Percentiles rank a stretch among this genome's conserved stretches.
Conservation (phyloP, 1,140 invertebrate species). For the Aphaenogaster ashmeadi region DNA sequence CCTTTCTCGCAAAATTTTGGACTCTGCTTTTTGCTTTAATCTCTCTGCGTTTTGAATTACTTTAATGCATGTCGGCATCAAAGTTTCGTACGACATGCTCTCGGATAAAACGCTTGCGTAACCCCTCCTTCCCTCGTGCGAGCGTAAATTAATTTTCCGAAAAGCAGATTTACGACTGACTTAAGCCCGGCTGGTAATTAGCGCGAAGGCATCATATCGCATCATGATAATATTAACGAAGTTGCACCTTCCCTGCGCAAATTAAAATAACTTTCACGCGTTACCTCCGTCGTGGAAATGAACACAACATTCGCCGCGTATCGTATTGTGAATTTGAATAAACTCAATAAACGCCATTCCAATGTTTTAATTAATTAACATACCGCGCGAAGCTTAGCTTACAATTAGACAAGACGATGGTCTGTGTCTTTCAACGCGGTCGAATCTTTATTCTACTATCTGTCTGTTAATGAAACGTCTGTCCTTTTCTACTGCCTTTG, state of each 20-base stretch:
- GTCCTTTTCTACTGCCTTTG: background rate
- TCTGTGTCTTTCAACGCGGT: background rate
- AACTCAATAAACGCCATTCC: constrained; percentile 1
- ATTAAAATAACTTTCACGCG: constrained; percentile 31
- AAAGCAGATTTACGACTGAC: constrained; percentile 63
- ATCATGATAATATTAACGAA: constrained; percentile 34
- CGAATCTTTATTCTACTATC: background rate
- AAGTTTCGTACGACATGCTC: background rate
- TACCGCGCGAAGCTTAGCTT: background rate
- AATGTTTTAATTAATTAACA: constrained; percentile 30
- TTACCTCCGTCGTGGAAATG: background rate
- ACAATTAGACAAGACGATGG: background rate
- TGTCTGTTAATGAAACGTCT: background rate
- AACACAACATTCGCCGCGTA: constrained; percentile 2
- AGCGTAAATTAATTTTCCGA: constrained; percentile 48
- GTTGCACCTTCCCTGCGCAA: background rate
- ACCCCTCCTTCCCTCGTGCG: too few species aligned
- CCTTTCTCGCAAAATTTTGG: background rate
- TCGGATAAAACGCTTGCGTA: background rate
- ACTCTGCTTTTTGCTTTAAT: background rate
- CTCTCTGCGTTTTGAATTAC: constrained; percentile 1
- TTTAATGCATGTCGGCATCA: constrained; percentile 35
- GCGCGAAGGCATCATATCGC: constrained; percentile 11
- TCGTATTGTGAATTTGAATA: constrained; percentile 8
- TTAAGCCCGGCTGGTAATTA: constrained; percentile 63